Conservation (phyloP, 2,888 invertebrate species). For the Aphelenchoides bicaudatus region DNA sequence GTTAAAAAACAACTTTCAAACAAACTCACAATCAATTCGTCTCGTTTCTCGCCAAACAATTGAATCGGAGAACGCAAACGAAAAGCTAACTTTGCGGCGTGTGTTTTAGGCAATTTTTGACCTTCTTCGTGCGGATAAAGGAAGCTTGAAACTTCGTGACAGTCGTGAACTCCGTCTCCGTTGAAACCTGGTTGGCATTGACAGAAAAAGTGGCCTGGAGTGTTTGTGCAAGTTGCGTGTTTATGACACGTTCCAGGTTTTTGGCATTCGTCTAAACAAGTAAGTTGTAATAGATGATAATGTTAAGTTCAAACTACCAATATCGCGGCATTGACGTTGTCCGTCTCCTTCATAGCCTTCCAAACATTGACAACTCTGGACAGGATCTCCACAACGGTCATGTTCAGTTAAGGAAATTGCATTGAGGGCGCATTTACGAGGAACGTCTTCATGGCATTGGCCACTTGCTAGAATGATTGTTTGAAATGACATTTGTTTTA, state of each 20-base stretch:
- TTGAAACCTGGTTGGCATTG: conserved; percentile 54
- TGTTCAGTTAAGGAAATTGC: conserved; percentile 57
- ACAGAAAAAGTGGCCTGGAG: conserved; percentile 59
- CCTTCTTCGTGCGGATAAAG: conserved; percentile 48
- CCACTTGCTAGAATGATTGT: conserved; percentile 16
- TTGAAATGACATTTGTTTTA: conserved; percentile 3
- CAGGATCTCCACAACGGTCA: conserved; percentile 56
- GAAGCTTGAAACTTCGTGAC: conserved; percentile 40
- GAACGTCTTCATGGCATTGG: conserved; percentile 24
- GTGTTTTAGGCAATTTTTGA: conserved; percentile 42
- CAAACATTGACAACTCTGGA: conserved; percentile 56
- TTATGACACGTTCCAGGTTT: conserved; percentile 46
- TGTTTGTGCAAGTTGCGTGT: conserved; percentile 56
- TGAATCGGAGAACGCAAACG: conserved; percentile 46
- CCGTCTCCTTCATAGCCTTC: conserved; percentile 58
- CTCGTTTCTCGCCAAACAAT: conserved; percentile 48
- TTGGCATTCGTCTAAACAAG: conserved; percentile 56
- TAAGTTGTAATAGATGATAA: conserved; percentile 7
- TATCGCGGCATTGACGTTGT: conserved; percentile 48
- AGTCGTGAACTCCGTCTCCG: conserved; percentile 53
- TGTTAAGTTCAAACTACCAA: too few relatives aligned
- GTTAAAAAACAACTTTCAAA: not conserved
- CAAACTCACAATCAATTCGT: conserved; percentile 43
- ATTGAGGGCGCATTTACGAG: conserved; percentile 50
- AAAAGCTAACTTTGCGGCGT: conserved; percentile 47